Evolutionary conservation across 2,797 vertebrate genomes (phyloP), one percentile per base, ranked within the genome.

Genomic region (Rousettus madagascariensis): DNA sequence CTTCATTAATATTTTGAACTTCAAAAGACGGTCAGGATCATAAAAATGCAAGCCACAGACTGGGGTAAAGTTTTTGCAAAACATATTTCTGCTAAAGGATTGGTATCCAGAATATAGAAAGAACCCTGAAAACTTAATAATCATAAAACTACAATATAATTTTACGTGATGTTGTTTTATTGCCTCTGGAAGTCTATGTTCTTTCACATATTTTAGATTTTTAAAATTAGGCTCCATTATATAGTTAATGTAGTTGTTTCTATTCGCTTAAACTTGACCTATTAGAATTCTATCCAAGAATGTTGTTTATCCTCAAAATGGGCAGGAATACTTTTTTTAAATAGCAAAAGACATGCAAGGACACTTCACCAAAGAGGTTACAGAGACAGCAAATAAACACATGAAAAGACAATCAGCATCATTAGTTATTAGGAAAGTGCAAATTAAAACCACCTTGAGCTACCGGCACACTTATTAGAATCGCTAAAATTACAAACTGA

Each of bases 1-100:
- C 46, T 82, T 93, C 49, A 53, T 92, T 84, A 65, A 66, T 49
- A 66, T 87, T 63, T 90, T 41, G 86, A 33, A 86, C 63, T 78
- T 82, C 22, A 16, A 74, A 88, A 55, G 8, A 59, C 19, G 55
- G 26, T 68, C 82, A 92, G 30, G 6, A 55, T 75, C 24, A 72
- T 69, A 20, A 84, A 90, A 92, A 71, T 61, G 6, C 17, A 94
- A 92, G n/a, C 57, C 72, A 71, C 30, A 33, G 57, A 59, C 10
- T 30, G 17, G 36, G 49, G 83, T 33, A 55, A 89, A 82, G 46
- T 59, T 19, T 80, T 79, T 57, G 15, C 20, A 68, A 68, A 84
- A 82, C 41, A 82, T 10, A 49, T 55, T 41, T 91, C 49, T 87
- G 74, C 26, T 86, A 28, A 91, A 91, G 24, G 11, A 20, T 49